Percentiles rank a stretch among this genome's conserved stretches.
phyloP scores from a whole-genome alignment of 2,113 vertebrate species.

The Leptosomus discolor region DNA sequence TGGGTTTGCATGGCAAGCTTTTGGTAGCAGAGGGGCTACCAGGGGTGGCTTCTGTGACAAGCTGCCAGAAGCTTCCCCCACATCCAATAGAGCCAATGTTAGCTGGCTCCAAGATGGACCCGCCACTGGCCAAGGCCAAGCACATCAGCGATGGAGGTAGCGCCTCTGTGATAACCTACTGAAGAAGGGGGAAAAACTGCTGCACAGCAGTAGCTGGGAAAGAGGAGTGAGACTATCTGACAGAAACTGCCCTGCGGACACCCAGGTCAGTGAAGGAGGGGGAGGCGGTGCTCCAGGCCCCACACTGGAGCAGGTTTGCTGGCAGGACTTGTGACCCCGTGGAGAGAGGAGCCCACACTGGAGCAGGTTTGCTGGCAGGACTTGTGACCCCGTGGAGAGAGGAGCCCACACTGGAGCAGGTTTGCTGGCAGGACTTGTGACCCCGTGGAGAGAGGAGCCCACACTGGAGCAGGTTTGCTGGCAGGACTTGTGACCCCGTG shows the following conservation, averaged over 20 bases:
- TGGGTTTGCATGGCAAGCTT: background rate
- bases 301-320: background rate
- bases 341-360: too few relatives aligned
- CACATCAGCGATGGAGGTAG: fast-evolving
- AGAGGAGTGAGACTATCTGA: background rate
- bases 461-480: too few relatives aligned
- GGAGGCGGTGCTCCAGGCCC: background rate
- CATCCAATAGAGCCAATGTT: fast-evolving
- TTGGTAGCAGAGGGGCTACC: background rate
- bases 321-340: background rate
- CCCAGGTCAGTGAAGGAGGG: background rate
- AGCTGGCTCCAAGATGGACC: fast-evolving
- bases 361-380: too few relatives aligned
- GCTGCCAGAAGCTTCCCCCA: fast-evolving
- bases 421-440: too few relatives aligned
- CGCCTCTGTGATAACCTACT: background rate
- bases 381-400: too few relatives aligned
- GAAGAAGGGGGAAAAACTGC: background rate
- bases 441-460: background rate
- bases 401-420: background rate
- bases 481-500: too few relatives aligned
- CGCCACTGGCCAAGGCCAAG: fast-evolving
- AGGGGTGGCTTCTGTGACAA: background rate
- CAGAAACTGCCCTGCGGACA: background rate
- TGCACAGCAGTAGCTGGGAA: background rate